Evolutionary conservation across 2,888 invertebrate genomes (phyloP).

Genomic region (Andrena camellia): DNA sequence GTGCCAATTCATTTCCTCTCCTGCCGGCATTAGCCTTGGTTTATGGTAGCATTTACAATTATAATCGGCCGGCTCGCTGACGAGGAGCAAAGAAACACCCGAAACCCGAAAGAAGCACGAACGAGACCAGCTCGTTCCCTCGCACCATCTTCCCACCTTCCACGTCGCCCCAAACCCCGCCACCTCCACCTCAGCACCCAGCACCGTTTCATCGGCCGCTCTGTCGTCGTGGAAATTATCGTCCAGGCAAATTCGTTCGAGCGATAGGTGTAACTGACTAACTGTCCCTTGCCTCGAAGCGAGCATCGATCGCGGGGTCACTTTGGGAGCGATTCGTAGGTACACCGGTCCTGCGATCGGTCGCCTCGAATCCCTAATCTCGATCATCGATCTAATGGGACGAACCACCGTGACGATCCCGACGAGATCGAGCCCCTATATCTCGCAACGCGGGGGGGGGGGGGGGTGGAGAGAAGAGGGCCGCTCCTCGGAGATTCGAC

Average conservation of each 20-base stretch:
- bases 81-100: slow-evolving; percentile 48
- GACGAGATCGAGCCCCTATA: neutral
- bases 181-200: neutral
- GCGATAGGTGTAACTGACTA: too few relatives aligned
- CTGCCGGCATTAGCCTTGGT: slow-evolving; percentile 73
- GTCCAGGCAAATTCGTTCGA: neutral
- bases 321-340: slow-evolving; percentile 1
- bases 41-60: slow-evolving; percentile 83
- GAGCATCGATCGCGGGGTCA: too few relatives aligned
- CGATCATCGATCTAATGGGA: slow-evolving; percentile 45
- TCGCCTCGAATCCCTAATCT: slow-evolving; percentile 33
- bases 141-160: neutral
- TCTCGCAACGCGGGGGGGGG: neutral
- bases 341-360: too few relatives aligned
- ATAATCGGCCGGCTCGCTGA: slow-evolving; percentile 77
- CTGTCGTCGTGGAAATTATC: neutral
- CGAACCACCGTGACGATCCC: slow-evolving; percentile 29
- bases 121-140: neutral
- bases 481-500: slow-evolving; percentile 40
- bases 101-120: slow-evolving; percentile 17
- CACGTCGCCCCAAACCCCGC: neutral
- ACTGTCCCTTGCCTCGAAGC: too few relatives aligned
- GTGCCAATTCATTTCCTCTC: slow-evolving; percentile 77
- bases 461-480: slow-evolving; percentile 7
- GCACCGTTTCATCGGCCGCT: neutral